Base-by-base conservation (phyloP, 2,113 vertebrate genomes). In the Marmota flaviventris region DNA sequence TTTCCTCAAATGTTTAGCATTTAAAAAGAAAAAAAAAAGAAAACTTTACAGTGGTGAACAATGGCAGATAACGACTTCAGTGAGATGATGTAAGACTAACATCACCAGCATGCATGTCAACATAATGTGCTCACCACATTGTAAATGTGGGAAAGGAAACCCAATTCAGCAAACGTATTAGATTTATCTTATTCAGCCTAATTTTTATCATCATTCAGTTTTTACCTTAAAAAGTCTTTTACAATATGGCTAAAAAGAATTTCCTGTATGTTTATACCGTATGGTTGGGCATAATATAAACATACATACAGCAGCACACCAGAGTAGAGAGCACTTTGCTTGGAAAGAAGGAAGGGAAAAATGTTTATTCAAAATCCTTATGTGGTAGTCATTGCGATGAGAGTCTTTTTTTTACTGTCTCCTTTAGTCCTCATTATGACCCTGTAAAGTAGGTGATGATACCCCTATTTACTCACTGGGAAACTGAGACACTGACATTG, bases 201-300 rank as follows among this genome's bases (percentile, higher is more conserved):
- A 58, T 96, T 93, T 51, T 94, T 89, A 96, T 51, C 69, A 70
- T 82, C 61, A 79, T 82, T 95, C 34, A 73, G 5, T 94, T 97
- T 45, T 96, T 90, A 72, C 34, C 29, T 89, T 92, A 85, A 56
- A 67, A 63, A 84, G 17, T 83, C 42, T 91, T 56, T 88, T 85
- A 84, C 16, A 34, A 4, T 84, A 45, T 89, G 20, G 8, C 34
- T 77, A 88, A 93, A 48, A 2, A 81, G 32, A 73, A 92, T 90
- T 94, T 70, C 13, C 3, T 76, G 22, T 85, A 34, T 84, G 5
- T 91, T 88, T 85, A 25, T 34, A 56, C 17, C 20, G 70, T 81
- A 67, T n/a, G 42, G 20, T 79, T 83, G 25, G 77, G 63, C 78
- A 94, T 24, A 58, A 24, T 20, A 22, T 22, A 58, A 58, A 58